Base-by-base conservation (phyloP, 2,113 vertebrate species). In the Madoqua kirkii region DNA sequence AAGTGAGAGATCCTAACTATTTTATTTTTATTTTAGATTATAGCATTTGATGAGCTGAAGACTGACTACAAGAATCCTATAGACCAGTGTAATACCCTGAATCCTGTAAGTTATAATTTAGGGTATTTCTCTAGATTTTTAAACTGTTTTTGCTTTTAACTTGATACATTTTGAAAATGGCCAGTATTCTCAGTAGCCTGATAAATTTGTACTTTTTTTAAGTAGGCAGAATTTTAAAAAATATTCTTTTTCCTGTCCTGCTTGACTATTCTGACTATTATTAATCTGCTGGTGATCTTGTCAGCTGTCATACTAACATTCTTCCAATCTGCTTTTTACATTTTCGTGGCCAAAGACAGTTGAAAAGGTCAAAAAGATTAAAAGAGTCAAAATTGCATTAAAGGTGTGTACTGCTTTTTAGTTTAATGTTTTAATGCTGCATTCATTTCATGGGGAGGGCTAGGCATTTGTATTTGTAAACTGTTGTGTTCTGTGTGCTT, bases 321-420 rank as follows among this genome's bases (percentile, higher is more conserved):
- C 98, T 99, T 99, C 98, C 99, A 99, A 99, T 99, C 99, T 99
- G 99, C 99, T 99, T 99, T 99, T 99, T 99, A 98, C 99, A 97
- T 99, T 99, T 99, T 99, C 98, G n/a, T n/a, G 98, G 98, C 99
- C 99, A 99, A 99, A 99, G 99, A 99, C 99, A 99, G 99, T 99
- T 99, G 99, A 99, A 99, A 99, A 99, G 99, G 99, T 99, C 99
- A 99, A 99, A 99, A 99, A 99, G 99, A 99, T 99, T 99, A 99
- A 99, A 99, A 99, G 99, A 99, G 99, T 99, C 99, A 99, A 99
- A 99, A 99, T 99, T 99, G 99, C 99, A 97, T 99, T 99, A 96
- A 99, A 99, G 99, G 99, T 99, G 99, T 99, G 99, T 99, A 99
- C 99, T 99, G 99, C 98, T 99, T 98, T 99, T 99, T 98, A 98